These are phyloP conservation scores for Probaryconus sp. DNA, from an alignment of 1,140 invertebrate species.

Conservation along the genomic window DNA sequence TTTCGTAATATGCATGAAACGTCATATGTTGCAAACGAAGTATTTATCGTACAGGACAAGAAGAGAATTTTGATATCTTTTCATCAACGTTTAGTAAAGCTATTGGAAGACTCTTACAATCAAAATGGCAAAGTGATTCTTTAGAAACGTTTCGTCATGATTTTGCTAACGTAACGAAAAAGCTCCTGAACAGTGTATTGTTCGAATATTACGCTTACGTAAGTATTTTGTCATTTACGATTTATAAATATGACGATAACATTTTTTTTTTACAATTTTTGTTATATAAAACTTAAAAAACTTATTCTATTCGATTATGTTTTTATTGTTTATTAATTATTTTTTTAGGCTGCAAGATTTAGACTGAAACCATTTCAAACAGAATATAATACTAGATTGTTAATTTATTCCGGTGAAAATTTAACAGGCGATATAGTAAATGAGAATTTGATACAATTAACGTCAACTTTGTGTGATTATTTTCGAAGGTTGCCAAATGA, in stretches of 20 bases:
- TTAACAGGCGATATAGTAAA: neutral
- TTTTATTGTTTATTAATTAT: too few relatives aligned
- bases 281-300: too few relatives aligned
- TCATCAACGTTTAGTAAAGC: conserved; percentile 35
- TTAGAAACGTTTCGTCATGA: conserved; percentile 48
- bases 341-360: conserved; percentile 7
- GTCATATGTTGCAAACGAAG: neutral
- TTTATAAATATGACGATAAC: neutral
- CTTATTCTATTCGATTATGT: too few relatives aligned
- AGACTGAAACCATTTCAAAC: too few relatives aligned
- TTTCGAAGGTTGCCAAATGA: too few relatives aligned
- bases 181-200: conserved; percentile 34
- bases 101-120: conserved; percentile 31
- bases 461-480: too few relatives aligned
- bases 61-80: conserved; percentile 18
- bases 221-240: conserved; percentile 7
- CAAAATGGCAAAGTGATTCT: conserved; percentile 12
- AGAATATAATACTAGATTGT: too few relatives aligned
- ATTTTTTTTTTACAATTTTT: too few relatives aligned
- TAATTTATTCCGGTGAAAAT: too few relatives aligned
- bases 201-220: conserved; percentile 29
- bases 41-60: conserved; percentile 7
- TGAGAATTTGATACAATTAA: conserved; percentile 1
- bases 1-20: too few relatives aligned
- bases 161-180: conserved; percentile 31